phyloP scores from a whole-genome alignment of 2,888 invertebrate species.

The Epinotia brunnichana region DNA sequence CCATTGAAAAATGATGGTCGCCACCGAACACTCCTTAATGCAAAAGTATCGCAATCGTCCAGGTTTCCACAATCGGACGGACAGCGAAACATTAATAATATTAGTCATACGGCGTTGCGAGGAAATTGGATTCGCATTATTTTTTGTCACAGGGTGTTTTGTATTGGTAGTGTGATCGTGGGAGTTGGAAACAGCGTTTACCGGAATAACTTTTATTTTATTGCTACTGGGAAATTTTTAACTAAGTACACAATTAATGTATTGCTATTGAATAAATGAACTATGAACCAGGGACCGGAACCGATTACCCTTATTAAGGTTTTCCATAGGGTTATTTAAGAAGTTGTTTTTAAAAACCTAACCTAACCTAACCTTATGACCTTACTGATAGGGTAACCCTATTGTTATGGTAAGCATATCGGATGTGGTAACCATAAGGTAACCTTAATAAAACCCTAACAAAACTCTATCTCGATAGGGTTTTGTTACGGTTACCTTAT shows the following conservation, averaged over 20 bases:
- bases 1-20: slow-evolving; percentile 72
- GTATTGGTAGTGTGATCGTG: not conserved
- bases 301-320: too few relatives aligned
- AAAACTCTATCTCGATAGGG: too few relatives aligned
- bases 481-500: too few relatives aligned
- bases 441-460: too few relatives aligned
- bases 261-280: too few relatives aligned
- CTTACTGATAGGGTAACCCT: too few relatives aligned
- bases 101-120: slow-evolving; percentile 64
- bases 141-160: slow-evolving; percentile 27
- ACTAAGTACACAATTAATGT: not conserved
- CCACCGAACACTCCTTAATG: slow-evolving; percentile 76
- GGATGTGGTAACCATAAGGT: too few relatives aligned
- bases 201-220: not conserved
- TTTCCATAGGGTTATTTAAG: too few relatives aligned
- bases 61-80: slow-evolving; percentile 66
- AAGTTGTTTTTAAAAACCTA: too few relatives aligned
- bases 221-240: not conserved
- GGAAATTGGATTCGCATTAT: slow-evolving; percentile 17
- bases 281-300: too few relatives aligned
- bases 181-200: slow-evolving; percentile 4
- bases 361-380: too few relatives aligned
- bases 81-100: slow-evolving; percentile 80
- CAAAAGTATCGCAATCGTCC: slow-evolving; percentile 68
- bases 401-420: too few relatives aligned